Evolutionary conservation across 2,797 vertebrate species (phyloP), one percentile per base, ranked within the genome.

Genomic region (Sebastes vulpes): DNA sequence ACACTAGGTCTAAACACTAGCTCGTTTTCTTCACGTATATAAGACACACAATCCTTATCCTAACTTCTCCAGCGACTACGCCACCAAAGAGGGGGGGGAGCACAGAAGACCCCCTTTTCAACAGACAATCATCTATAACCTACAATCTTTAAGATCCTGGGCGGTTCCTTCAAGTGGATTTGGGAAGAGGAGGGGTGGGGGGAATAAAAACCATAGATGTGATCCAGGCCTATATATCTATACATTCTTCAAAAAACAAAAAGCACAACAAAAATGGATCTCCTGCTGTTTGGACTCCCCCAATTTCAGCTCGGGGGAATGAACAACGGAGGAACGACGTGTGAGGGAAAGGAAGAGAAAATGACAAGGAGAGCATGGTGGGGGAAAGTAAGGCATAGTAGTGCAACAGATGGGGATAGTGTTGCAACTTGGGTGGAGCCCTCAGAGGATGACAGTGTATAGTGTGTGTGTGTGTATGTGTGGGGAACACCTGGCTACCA

Each of bases 241-340:
- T 94, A 96, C 95, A 96, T 96, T 97, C 95, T 84, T 95, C 74
- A 79, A 61, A 75, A 81, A 84, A 76, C n/a, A 72, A 25, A 67
- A 61, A 32, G 8, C 42, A 81, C 16, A 5, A 11, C 38, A 84
- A 50, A 75, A 56, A 79, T 46, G 11, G 14, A 85, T 77, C 65
- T 69, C 71, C 72, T 8, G 77, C 72, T 89, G 85, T 75, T 84
- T 46, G 72, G 79, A 79, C 86, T 86, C 11, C 89, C 90, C 67
- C 74, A 78, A 75, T 74, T 87, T 87, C 87, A 87, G 87, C 85
- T 91, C 7, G 9, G 52, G 52, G 72, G 66, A 79, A 48, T 6
- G 23, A 65, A 79, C 72, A 80, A 69, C 82, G 65, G 66, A 76
- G 85, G 69, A 31, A 31, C 1, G 42, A 77, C 72, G 66, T 31